A percentile compares a stretch with the other conserved stretches of the same genome.
Evolutionary conservation across 2,888 invertebrate species (phyloP).

Genomic region (Mamestra brassicae): DNA sequence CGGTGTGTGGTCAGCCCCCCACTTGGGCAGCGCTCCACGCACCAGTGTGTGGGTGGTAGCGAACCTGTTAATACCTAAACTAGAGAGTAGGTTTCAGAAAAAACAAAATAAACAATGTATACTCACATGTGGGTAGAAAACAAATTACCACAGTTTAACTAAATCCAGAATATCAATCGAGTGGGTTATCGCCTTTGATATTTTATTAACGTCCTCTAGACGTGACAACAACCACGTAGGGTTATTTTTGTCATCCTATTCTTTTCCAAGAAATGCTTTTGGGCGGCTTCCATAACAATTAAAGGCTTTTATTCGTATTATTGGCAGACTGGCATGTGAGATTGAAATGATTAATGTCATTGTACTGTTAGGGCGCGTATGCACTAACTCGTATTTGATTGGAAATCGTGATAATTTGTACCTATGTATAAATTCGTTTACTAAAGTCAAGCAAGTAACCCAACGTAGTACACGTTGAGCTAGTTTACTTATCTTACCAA

Average conservation of each 20-base stretch:
- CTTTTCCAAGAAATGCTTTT: background rate
- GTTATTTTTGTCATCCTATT: background rate
- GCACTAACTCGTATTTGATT: too few relatives aligned
- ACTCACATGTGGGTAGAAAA: background rate
- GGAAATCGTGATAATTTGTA: too few relatives aligned
- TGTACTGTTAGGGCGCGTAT: background rate
- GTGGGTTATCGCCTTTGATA: background rate
- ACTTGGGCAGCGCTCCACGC: too few relatives aligned
- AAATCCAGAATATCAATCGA: slow-evolving; percentile 3
- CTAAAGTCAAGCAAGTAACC: too few relatives aligned
- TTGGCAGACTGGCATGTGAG: background rate
- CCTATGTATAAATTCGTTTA: too few relatives aligned
- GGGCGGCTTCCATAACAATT: background rate
- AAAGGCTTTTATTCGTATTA: background rate
- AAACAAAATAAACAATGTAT: slow-evolving; percentile 9
- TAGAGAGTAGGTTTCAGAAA: background rate
- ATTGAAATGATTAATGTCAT: background rate
- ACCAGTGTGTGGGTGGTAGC: too few relatives aligned
- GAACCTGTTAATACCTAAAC: too few relatives aligned
- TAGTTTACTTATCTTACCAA: too few relatives aligned
- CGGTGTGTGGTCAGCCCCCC: too few relatives aligned
- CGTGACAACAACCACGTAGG: background rate
- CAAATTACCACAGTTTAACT: background rate
- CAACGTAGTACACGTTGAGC: too few relatives aligned
- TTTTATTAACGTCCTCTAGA: background rate